A percentile compares a stretch with the other conserved stretches of the same genome.
Conservation (phyloP, 2,797 vertebrate species). For the Peromyscus eremicus region DNA sequence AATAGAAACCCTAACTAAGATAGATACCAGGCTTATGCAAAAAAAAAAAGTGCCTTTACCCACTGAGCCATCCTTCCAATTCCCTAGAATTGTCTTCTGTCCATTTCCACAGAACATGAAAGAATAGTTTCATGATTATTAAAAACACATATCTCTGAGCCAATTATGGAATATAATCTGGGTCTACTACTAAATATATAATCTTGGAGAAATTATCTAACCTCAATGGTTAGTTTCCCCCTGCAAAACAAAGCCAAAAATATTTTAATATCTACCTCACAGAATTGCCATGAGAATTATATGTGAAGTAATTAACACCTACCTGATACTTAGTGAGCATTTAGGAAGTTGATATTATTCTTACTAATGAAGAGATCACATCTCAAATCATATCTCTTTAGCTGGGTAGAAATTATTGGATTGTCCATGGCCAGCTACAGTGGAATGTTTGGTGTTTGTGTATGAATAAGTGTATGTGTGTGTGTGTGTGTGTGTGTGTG, state of each 20-base stretch:
- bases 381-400: not conserved
- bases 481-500: not conserved
- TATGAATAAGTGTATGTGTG: not conserved
- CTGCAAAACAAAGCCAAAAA: not conserved
- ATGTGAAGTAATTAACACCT: constrained; percentile 12
- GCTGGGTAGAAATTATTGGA: not conserved
- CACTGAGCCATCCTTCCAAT: not conserved
- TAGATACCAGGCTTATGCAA: no score
- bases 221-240: not conserved
- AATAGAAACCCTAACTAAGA: not conserved
- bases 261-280: constrained; percentile 7
- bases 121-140: not conserved
- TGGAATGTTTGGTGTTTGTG: not conserved
- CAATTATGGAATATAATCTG: not conserved
- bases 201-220: not conserved
- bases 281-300: not conserved
- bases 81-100: not conserved
- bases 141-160: constrained; percentile 6
- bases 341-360: constrained; percentile 14
- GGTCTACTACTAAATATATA: constrained; percentile 6
- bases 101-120: not conserved
- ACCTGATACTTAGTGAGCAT: not conserved
- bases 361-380: not conserved
- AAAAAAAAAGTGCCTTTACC: not conserved
- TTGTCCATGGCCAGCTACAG: not conserved